Conservation (phyloP, 2,888 invertebrate species). For the Loripinus fragilis region DNA sequence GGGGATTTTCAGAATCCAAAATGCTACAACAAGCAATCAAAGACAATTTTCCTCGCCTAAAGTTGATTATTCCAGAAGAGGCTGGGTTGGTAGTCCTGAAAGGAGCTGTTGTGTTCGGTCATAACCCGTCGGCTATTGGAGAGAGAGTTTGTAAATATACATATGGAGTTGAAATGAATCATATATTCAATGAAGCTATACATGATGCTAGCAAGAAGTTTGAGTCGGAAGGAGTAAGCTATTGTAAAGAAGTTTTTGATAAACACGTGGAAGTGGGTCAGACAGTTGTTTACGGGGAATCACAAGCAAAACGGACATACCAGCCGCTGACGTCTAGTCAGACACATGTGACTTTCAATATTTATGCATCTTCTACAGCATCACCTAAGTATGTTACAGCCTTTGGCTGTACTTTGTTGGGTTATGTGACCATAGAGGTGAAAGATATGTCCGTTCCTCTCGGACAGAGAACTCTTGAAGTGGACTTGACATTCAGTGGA, state of each 20-base stretch:
- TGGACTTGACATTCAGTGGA: slow-evolving; percentile 14
- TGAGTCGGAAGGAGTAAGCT: background rate
- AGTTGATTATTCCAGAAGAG: slow-evolving; percentile 30
- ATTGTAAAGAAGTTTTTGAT: slow-evolving; percentile 26
- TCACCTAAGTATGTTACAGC: slow-evolving; percentile 14
- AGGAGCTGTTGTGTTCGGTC: slow-evolving; percentile 42
- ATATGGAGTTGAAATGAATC: slow-evolving; percentile 16
- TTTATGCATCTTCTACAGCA: background rate
- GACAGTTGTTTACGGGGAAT: slow-evolving; percentile 12
- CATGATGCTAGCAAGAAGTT: slow-evolving; percentile 21
- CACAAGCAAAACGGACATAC: background rate
- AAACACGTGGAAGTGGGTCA: slow-evolving; percentile 29
- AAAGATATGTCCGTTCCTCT: background rate
- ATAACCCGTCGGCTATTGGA: slow-evolving; percentile 20
- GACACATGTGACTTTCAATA: background rate
- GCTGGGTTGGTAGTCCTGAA: slow-evolving; percentile 39
- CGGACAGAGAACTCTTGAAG: background rate
- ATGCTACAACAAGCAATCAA: slow-evolving; percentile 34
- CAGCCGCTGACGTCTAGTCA: background rate
- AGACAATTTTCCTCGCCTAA: slow-evolving; percentile 16
- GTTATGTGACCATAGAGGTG: background rate
- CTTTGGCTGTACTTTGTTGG: slow-evolving; percentile 2
- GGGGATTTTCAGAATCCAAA: slow-evolving; percentile 42
- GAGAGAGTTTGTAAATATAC: slow-evolving; percentile 36
- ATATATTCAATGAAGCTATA: background rate